These are phyloP conservation scores for Ophonus ardosiacus DNA, from an alignment of 2,888 invertebrate species.

Conservation along the genomic window DNA sequence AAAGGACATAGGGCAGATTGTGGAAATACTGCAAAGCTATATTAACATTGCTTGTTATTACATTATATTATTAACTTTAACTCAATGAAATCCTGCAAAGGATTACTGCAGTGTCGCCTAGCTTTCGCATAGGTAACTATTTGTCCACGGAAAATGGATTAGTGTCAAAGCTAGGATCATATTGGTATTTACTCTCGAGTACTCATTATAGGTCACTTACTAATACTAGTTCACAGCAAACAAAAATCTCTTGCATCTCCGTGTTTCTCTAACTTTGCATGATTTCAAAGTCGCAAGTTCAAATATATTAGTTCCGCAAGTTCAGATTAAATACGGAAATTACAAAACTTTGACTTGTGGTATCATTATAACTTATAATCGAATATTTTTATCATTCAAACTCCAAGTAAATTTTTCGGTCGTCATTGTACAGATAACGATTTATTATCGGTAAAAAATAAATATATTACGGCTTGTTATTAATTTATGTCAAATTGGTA, in stretches of 20 bases:
- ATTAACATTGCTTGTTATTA: slow-evolving; percentile 21
- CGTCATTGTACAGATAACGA: background rate
- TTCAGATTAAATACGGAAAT: slow-evolving; percentile 48
- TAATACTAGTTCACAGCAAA: background rate
- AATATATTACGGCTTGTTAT: no score
- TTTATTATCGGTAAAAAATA: background rate
- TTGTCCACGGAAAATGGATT: background rate
- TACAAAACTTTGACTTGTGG: slow-evolving; percentile 29
- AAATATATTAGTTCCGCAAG: slow-evolving; percentile 36
- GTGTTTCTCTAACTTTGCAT: slow-evolving; percentile 40
- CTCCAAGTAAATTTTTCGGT: background rate
- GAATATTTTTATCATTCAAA: slow-evolving; percentile 31
- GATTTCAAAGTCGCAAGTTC: slow-evolving; percentile 42
- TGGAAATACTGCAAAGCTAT: slow-evolving; percentile 11
- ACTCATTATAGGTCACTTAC: background rate
- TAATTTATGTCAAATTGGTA: no score
- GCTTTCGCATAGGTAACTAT: slow-evolving; percentile 6
- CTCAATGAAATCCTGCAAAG: slow-evolving; percentile 3
- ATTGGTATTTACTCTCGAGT: background rate
- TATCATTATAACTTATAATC: slow-evolving; percentile 48
- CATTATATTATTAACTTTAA: slow-evolving; percentile 24
- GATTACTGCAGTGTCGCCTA: background rate
- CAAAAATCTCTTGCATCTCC: slow-evolving; percentile 11
- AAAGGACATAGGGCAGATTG: background rate
- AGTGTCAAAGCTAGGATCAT: background rate